These are phyloP conservation scores for Atethmia centrago DNA, from an alignment of 2,888 invertebrate genomes.

Conservation along the genomic window DNA sequence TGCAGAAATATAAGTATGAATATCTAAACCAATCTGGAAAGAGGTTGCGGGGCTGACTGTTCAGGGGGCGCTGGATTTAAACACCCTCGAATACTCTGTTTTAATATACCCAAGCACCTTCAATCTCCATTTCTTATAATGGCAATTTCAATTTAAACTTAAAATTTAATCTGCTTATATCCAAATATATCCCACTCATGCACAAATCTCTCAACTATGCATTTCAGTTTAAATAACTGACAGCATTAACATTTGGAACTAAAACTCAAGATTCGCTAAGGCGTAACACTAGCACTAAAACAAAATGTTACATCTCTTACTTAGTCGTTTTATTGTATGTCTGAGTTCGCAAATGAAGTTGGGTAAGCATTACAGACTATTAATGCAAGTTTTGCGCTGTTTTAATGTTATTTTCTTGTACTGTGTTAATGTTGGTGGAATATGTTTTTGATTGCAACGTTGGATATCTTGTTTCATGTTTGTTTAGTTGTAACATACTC, in stretches of 20 bases:
- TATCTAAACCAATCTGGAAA: no score
- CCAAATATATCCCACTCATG: background rate
- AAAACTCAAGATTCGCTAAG: constrained; percentile 27
- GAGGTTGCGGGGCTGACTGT: no score
- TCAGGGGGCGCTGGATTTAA: no score
- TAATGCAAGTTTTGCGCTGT: constrained; percentile 29
- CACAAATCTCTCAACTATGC: background rate
- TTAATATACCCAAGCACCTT: no score
- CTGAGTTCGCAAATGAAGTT: constrained; percentile 24
- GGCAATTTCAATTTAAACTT: no score
- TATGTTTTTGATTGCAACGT: constrained; percentile 21
- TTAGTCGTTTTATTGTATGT: constrained; percentile 48
- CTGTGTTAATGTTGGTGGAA: constrained; percentile 4
- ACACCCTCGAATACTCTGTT: no score
- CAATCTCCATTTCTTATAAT: no score
- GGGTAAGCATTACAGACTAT: constrained; percentile 25
- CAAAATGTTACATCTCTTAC: constrained; percentile 47
- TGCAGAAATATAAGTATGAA: no score
- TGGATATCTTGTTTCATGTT: background rate
- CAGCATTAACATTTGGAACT: constrained; percentile 28
- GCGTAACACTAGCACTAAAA: constrained; percentile 39
- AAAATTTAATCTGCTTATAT: no score
- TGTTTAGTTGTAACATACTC: background rate
- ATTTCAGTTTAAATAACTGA: constrained; percentile 16
- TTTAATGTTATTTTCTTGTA: constrained; percentile 19